A percentile compares a stretch with the other conserved stretches of the same genome.
phyloP scores from a whole-genome alignment of 1,140 invertebrate genomes.

The Drosophila sproati region DNA sequence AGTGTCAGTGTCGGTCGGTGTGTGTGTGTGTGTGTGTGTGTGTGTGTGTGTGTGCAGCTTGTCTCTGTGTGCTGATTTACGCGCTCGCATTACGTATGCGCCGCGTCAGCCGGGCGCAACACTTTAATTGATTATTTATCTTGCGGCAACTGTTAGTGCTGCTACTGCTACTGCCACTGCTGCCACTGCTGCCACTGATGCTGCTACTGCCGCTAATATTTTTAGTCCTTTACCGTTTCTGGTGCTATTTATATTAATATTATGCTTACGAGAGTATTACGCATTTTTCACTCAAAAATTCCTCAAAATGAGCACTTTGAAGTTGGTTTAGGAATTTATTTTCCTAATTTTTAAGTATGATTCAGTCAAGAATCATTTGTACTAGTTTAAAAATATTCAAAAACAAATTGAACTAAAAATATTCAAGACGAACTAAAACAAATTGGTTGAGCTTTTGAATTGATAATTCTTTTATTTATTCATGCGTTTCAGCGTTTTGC shows the following conservation, averaged over 20 bases:
- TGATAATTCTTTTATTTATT: no score
- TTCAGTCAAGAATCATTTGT: no score
- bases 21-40: background rate
- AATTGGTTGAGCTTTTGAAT: no score
- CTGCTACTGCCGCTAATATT: background rate
- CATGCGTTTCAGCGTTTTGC: no score
- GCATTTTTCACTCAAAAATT: no score
- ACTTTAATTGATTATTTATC: conserved; percentile 76
- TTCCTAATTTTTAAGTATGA: no score
- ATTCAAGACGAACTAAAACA: no score
- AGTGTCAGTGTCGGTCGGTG: background rate
- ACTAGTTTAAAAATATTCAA: no score
- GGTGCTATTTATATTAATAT: background rate
- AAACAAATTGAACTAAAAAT: no score
- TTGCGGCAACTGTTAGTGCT: conserved; percentile 21
- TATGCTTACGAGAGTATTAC: no score
- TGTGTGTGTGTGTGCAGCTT: background rate
- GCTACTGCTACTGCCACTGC: background rate
- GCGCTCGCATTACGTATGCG: conserved; percentile 60
- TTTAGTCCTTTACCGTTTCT: background rate
- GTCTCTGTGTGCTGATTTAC: conserved; percentile 21
- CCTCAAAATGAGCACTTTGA: no score
- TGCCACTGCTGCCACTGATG: background rate
- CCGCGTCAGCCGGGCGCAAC: conserved; percentile 32
- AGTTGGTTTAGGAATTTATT: no score